Evolutionary conservation across 2,888 invertebrate species (phyloP), one percentile per base, ranked within the genome.

Genomic region (Diarsia rubi): DNA sequence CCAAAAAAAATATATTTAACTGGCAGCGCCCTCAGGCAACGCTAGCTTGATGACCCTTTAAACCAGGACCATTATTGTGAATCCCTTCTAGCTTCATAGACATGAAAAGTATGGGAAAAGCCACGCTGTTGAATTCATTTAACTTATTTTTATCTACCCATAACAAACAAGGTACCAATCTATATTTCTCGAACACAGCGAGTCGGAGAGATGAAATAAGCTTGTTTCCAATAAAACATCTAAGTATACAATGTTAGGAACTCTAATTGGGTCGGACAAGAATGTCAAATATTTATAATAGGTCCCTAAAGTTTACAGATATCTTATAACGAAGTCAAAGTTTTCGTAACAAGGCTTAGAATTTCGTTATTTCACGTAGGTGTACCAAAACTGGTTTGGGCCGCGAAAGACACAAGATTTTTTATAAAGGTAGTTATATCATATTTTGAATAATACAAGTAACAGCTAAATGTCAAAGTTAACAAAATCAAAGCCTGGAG

Each of bases 231-330:
- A 81, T 57, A 63, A 57, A 68, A 81, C 57, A 52, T 66, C 21
- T 64, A 79, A 44, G 24, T 80, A 73, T 37, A 80, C 66, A 69
- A 76, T 47, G 24, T 79, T 42, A 66, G 21, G 21, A 49, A 69
- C 81, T 45, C 81, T 79, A 81, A 79, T 79, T 79, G 79, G 79
- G 79, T 69, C 81, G 27, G 45, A 69, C 57, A 69, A 76, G 76
- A 79, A 75, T 81, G 49, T 75, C 57, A 64, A 75, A 75, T 79
- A 81, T 81, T 69, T 75, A 79, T 81, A 69, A 79, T 69, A 79
- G 78, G 57, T 81, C 78, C 81, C 75, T 52, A 81, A 79, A 79
- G 81, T 79, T 79, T 76, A 76, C 81, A 78, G 80, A 78, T 66
- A 66, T 78, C 78, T 75, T 69, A 63, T 64, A 75, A 76, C 69